A percentile compares a stretch with the other conserved stretches of the same genome.
Conservation (phyloP, 2,888 invertebrate genomes). For the Diachrysia chrysitis region DNA sequence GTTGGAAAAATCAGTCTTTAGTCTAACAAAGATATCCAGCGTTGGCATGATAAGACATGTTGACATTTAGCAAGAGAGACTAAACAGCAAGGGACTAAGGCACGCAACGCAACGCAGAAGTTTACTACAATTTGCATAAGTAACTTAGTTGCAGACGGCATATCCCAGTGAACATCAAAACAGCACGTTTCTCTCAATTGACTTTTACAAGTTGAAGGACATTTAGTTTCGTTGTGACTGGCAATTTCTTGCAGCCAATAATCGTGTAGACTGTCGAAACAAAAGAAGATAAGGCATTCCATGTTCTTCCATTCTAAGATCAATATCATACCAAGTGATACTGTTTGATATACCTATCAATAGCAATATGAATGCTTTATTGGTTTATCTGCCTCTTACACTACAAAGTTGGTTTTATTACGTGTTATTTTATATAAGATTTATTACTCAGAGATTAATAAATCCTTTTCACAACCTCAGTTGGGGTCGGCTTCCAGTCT, state of each 20-base stretch:
- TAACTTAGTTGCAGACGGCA: conserved; percentile 36
- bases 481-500: no score
- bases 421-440: not conserved
- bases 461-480: no score
- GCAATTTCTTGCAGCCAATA: not conserved
- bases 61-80: conserved; percentile 22
- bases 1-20: no score
- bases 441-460: not conserved
- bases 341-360: not conserved
- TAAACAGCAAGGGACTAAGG: not conserved
- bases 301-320: conserved; percentile 8
- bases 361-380: not conserved
- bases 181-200: conserved; percentile 40
- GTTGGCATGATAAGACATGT: conserved; percentile 14
- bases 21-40: not conserved
- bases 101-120: conserved; percentile 20
- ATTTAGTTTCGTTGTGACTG: conserved; percentile 16
- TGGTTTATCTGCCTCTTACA: not conserved
- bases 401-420: not conserved
- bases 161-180: conserved; percentile 33
- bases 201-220: conserved; percentile 47
- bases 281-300: not conserved
- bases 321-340: conserved; percentile 9
- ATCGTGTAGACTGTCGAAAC: not conserved
- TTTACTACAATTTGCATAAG: conserved; percentile 47